Evolutionary conservation across 1,140 invertebrate genomes (phyloP).

Genomic region (Brachionus asplanchnoidis): DNA sequence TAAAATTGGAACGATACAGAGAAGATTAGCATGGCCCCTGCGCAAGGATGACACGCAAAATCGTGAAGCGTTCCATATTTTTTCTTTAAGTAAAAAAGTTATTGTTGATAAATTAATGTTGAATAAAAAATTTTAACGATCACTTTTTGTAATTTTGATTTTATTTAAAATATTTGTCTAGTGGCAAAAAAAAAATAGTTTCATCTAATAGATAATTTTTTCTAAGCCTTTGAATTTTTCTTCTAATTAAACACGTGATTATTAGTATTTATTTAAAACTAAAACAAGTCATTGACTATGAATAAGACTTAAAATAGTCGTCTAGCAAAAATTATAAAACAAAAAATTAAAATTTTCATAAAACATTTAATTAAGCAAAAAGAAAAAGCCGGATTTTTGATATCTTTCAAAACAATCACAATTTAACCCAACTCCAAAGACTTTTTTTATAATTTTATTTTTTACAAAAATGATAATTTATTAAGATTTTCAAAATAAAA

Average conservation of each 20-base stretch:
- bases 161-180: too few species aligned
- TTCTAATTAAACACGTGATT: not conserved
- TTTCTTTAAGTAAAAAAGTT: slow-evolving; percentile 44
- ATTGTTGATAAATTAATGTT: too few species aligned
- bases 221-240: not conserved
- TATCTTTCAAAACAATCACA: not conserved
- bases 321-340: not conserved
- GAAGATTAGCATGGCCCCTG: slow-evolving; percentile 86
- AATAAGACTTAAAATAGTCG: not conserved
- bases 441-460: not conserved
- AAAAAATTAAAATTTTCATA: slow-evolving; percentile 1
- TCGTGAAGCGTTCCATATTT: slow-evolving; percentile 69
- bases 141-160: too few species aligned
- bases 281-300: not conserved
- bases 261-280: not conserved
- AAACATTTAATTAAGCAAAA: not conserved
- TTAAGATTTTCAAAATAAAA: not conserved
- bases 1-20: slow-evolving; percentile 76
- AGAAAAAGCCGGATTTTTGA: not conserved
- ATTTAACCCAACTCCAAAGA: not conserved
- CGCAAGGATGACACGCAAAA: slow-evolving; percentile 83
- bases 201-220: slow-evolving; percentile 46
- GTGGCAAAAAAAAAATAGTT: not conserved
- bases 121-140: too few species aligned
- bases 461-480: not conserved